Evolutionary conservation across 2,888 invertebrate genomes (phyloP).

Genomic region (Aphodius sticticus): DNA sequence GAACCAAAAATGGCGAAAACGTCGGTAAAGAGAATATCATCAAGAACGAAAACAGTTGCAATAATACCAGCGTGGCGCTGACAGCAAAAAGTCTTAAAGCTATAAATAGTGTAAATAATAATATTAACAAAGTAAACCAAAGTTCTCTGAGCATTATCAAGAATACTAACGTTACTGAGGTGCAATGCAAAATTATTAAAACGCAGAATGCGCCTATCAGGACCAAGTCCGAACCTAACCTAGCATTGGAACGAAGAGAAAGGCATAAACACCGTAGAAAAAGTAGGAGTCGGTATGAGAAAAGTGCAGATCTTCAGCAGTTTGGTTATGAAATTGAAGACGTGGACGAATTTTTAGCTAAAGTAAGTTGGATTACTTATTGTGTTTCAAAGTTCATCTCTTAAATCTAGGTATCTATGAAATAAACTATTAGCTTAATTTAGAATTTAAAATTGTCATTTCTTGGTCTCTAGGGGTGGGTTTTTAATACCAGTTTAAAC

Average conservation of each 20-base stretch:
- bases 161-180: conserved; percentile 45
- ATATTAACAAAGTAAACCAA: conserved; percentile 45
- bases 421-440: too few relatives aligned
- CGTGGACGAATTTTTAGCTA: conserved; percentile 79
- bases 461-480: too few relatives aligned
- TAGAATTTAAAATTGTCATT: too few relatives aligned
- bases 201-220: conserved; percentile 52
- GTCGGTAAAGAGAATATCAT: conserved; percentile 30
- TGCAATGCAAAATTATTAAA: conserved; percentile 46
- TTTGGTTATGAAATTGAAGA: conserved; percentile 85
- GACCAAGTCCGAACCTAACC: conserved; percentile 65
- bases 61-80: conserved; percentile 24
- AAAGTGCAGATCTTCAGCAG: conserved; percentile 47
- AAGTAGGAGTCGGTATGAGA: conserved; percentile 52
- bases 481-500: too few relatives aligned
- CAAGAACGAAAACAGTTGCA: conserved; percentile 36
- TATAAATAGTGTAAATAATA: conserved; percentile 43
- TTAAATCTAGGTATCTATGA: too few relatives aligned
- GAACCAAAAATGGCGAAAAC: conserved; percentile 49
- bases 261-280: conserved; percentile 62
- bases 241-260: conserved; percentile 60
- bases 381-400: neutral
- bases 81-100: conserved; percentile 37
- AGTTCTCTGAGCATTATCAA: conserved; percentile 43
- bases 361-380: conserved; percentile 62